Evolutionary conservation across 2,113 vertebrate species (phyloP).

Genomic region (Zootoca vivipara): DNA sequence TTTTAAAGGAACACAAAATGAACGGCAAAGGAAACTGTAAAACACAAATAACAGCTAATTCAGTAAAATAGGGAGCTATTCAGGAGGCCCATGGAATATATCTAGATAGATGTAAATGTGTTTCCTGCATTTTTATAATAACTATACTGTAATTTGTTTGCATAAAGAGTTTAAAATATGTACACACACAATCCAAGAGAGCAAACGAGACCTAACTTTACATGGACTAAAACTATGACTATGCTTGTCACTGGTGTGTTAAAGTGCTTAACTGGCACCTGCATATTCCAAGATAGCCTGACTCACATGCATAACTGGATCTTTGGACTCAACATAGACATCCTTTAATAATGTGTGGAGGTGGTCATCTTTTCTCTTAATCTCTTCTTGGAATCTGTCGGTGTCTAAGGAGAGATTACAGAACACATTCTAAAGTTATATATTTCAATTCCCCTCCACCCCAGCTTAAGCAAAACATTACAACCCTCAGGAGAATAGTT

Average conservation of each 20-base stretch:
- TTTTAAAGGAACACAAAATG: neutral
- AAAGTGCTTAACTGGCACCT: neutral
- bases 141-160: neutral
- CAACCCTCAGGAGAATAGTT: neutral
- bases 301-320: constrained; percentile 79
- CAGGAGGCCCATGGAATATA: neutral
- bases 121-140: neutral
- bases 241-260: neutral
- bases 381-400: constrained; percentile 60
- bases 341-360: constrained; percentile 81
- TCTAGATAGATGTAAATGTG: neutral
- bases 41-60: neutral
- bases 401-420: constrained; percentile 40
- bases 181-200: neutral
- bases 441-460: no score
- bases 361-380: constrained; percentile 78
- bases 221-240: neutral
- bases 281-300: neutral
- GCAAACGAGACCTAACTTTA: neutral
- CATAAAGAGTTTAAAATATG: neutral
- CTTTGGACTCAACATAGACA: constrained; percentile 89
- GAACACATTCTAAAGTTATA: neutral
- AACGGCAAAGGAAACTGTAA: neutral
- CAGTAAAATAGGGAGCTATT: neutral
- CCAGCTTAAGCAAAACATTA: neutral